These are phyloP conservation scores for Standfussiana lucernea DNA, from an alignment of 2,888 invertebrate genomes.

Conservation along the genomic window DNA sequence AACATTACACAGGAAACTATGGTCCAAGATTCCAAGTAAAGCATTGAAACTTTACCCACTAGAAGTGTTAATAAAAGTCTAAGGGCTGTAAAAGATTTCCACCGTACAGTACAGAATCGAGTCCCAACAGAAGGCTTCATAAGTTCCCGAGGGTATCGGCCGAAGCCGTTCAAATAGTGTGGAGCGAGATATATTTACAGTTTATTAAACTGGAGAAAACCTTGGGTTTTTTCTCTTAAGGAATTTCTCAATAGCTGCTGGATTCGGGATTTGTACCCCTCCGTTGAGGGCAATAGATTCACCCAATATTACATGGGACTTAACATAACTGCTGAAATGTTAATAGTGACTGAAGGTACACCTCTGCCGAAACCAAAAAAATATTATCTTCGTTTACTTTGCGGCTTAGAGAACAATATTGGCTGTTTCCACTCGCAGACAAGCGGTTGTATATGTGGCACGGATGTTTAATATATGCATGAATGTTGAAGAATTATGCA, in stretches of 20 bases:
- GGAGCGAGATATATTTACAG: constrained; percentile 32
- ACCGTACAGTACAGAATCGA: constrained; percentile 19
- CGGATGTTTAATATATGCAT: neutral
- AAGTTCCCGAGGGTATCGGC: constrained; percentile 38
- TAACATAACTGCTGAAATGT: neutral
- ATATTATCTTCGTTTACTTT: neutral
- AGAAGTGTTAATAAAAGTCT: constrained; percentile 36
- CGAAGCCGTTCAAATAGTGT: constrained; percentile 30
- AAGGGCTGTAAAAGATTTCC: constrained; percentile 32
- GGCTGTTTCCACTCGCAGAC: neutral
- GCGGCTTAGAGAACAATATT: neutral
- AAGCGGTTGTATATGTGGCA: neutral
- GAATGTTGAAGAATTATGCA: constrained; percentile 30
- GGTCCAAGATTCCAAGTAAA: neutral
- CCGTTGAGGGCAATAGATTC: neutral
- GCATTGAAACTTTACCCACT: neutral
- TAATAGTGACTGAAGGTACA: neutral
- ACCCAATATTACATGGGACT: neutral
- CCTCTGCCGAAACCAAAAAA: neutral
- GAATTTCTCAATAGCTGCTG: constrained; percentile 4
- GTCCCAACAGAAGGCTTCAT: constrained; percentile 28
- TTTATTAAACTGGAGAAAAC: constrained; percentile 28
- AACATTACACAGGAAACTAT: neutral
- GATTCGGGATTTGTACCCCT: neutral
- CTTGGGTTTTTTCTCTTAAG: neutral